Conservation (phyloP, 2,113 vertebrate species). For the Dendrocopos noguchii region DNA sequence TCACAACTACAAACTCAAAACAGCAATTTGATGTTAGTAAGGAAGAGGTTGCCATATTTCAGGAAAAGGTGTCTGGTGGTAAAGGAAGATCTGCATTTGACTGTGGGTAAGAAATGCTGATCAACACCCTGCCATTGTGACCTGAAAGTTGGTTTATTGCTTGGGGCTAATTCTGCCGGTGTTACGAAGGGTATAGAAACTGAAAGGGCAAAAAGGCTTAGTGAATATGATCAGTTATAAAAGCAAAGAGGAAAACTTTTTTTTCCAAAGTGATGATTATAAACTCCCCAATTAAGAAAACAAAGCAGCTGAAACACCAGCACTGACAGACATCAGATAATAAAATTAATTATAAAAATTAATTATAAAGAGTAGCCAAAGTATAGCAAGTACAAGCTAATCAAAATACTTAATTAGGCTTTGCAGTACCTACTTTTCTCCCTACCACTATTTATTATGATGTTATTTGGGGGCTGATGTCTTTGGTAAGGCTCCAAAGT, state of each 20-base stretch:
- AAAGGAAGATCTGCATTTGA: not conserved
- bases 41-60: not conserved
- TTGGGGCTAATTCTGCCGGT: not conserved
- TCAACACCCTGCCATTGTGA: not conserved
- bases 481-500: slow-evolving; percentile 52
- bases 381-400: not conserved
- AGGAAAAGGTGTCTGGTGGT: not conserved
- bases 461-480: slow-evolving; percentile 35
- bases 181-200: not conserved
- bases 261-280: slow-evolving; percentile 20
- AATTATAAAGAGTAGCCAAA: slow-evolving; percentile 51
- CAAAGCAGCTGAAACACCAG: slow-evolving; percentile 6
- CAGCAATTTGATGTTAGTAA: not conserved
- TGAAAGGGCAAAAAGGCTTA: slow-evolving; percentile 25
- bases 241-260: not conserved
- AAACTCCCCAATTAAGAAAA: slow-evolving; percentile 47
- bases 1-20: not conserved
- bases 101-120: not conserved
- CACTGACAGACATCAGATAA: slow-evolving; percentile 41
- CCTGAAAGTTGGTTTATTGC: not conserved
- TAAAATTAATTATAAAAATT: slow-evolving; percentile 61
- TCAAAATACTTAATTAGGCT: slow-evolving; percentile 64
- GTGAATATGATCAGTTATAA: not conserved
- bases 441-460: slow-evolving; percentile 25
- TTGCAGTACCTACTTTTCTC: slow-evolving; percentile 47